A percentile compares a stretch with the other conserved stretches of the same genome.
These are phyloP conservation scores for Acanthopagrus latus DNA, from an alignment of 2,797 vertebrate genomes.

Conservation along the genomic window DNA sequence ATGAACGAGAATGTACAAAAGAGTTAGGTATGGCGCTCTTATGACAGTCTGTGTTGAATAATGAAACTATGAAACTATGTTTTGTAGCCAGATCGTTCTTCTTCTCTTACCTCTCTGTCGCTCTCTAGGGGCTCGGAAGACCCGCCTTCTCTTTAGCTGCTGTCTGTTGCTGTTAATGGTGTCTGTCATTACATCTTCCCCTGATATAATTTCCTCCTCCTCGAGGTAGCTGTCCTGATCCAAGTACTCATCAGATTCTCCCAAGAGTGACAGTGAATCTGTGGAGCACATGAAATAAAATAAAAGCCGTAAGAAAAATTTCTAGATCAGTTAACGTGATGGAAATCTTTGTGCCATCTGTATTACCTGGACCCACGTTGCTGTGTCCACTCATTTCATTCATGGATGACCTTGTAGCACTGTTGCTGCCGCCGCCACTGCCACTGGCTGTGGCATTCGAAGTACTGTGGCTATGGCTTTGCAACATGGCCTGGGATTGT, in stretches of 20 bases:
- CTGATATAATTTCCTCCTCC: constrained; percentile 84
- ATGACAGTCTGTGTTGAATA: neutral
- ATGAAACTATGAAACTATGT: constrained; percentile 7
- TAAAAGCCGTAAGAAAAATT: neutral
- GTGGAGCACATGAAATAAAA: constrained; percentile 22
- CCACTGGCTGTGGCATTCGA: constrained; percentile 62
- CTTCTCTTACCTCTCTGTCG: constrained; percentile 89
- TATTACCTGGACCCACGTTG: constrained; percentile 75
- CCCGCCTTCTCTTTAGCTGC: constrained; percentile 83
- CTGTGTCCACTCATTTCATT: constrained; percentile 77
- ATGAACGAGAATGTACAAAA: constrained; percentile 12
- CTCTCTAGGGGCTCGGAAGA: constrained; percentile 87
- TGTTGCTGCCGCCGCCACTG: constrained; percentile 70
- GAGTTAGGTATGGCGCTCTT: neutral
- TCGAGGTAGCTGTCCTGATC: constrained; percentile 84
- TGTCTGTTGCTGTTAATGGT: constrained; percentile 78
- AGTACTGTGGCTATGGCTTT: constrained; percentile 75
- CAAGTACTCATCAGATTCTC: constrained; percentile 84
- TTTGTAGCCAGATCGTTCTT: neutral
- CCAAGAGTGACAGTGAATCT: constrained; percentile 85
- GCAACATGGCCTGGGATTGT: constrained; percentile 80
- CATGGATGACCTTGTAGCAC: constrained; percentile 65
- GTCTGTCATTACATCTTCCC: constrained; percentile 82
- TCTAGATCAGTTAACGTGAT: neutral
- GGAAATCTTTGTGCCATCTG: neutral